phyloP scores from a whole-genome alignment of 53 echinoderm and acorn worm genomes.

The Antedon mediterranea region DNA sequence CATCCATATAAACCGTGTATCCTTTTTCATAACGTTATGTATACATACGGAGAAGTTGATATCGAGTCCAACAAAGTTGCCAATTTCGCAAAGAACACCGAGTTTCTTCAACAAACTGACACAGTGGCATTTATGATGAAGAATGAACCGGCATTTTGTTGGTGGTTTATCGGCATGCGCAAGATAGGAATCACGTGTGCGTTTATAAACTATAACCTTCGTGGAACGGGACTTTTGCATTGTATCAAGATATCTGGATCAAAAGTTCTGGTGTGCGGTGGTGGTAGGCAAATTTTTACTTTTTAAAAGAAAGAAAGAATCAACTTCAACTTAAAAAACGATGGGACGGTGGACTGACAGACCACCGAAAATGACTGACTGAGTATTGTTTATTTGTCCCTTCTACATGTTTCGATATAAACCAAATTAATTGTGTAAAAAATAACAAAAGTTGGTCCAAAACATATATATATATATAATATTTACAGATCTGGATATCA shows the following conservation, averaged over 20 bases:
- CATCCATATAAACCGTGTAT: neutral
- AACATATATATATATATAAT: neutral
- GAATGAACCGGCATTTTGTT: conserved; percentile 62
- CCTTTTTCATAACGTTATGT: neutral
- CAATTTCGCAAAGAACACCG: neutral
- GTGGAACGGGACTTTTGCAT: conserved; percentile 45
- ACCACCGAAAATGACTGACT: too few species aligned
- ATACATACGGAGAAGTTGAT: neutral
- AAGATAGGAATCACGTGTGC: conserved; percentile 47
- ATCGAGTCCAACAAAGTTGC: neutral
- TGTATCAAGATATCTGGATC: conserved; percentile 31
- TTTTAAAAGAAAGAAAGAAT: too few species aligned
- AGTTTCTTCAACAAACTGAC: neutral
- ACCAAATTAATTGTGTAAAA: too few species aligned
- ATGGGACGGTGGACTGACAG: too few species aligned
- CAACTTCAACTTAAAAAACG: too few species aligned
- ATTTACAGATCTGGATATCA: neutral
- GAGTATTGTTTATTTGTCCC: too few species aligned
- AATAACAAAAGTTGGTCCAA: too few species aligned
- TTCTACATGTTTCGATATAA: too few species aligned
- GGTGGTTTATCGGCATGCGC: conserved; percentile 37
- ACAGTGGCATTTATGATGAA: conserved; percentile 48
- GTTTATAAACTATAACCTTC: conserved; percentile 54
- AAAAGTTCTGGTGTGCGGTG: neutral
- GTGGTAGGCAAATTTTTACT: neutral